Evolutionary conservation across 2,888 invertebrate species (phyloP).

Genomic region (Apamea sordens): DNA sequence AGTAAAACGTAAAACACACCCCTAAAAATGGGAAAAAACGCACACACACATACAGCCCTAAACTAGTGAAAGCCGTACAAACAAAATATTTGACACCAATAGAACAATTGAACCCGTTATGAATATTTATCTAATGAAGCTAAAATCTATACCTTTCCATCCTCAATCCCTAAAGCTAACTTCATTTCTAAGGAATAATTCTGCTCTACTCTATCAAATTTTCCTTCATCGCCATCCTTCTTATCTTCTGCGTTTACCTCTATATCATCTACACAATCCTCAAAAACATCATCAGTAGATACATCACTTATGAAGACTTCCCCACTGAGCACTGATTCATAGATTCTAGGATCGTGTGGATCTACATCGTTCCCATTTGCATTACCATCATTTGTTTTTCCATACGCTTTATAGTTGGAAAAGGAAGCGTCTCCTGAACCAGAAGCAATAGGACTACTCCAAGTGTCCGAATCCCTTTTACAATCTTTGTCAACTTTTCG

Average conservation of each 20-base stretch:
- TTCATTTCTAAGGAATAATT: constrained; percentile 87
- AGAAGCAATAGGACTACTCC: constrained; percentile 28
- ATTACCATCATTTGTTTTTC: constrained; percentile 15
- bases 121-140: background rate
- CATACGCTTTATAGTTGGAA: constrained; percentile 10
- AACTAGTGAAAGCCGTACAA: background rate
- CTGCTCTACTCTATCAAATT: constrained; percentile 76
- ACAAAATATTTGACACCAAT: constrained; percentile 24
- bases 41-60: background rate
- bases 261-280: constrained; percentile 80
- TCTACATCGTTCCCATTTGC: constrained; percentile 20
- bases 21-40: background rate
- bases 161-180: constrained; percentile 79
- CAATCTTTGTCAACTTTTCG: constrained; percentile 11
- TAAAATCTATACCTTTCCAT: constrained; percentile 51
- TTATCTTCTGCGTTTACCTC: constrained; percentile 43
- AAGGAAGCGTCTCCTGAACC: constrained; percentile 31
- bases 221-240: constrained; percentile 46
- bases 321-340: constrained; percentile 46
- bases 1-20: background rate
- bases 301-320: constrained; percentile 48
- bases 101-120: background rate
- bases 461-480: background rate
- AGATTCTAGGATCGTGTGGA: constrained; percentile 34
- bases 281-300: constrained; percentile 77